Evolutionary conservation across 2,797 vertebrate species (phyloP), one percentile per base, ranked within the genome.

Genomic region (Spheniscus humboldti): DNA sequence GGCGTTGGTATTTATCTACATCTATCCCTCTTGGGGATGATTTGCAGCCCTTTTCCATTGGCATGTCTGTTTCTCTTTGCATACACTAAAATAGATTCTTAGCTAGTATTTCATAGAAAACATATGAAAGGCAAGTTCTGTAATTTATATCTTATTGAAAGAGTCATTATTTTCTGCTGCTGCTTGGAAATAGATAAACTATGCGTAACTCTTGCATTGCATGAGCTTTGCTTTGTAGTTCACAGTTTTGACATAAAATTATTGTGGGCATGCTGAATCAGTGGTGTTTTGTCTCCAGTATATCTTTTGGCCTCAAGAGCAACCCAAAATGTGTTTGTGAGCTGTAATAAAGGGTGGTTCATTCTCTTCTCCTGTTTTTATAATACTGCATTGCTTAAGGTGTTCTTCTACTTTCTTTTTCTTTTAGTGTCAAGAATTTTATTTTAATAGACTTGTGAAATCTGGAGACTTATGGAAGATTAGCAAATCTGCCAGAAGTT

Each of bases 401-500:
- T 95, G 31, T 64, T 94, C 41, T 83, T 39, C 37, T 39, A 35
- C 28, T 83, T 90, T 47, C 37, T 39, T 64, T 88, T 90, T 78
- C 35, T 85, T 68, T 57, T 41, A 63, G 7, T 43, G 27, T 94
- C 60, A 94, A 69, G 41, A 82, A 47, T 88, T 93, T 85, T 72
- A 62, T 92, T 92, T 92, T 96, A 76, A 85, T 73, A 78, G 35
- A 52, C 78, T 85, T 85, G 20, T 72, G 87, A 92, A 89, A 83
- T 82, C 78, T 94, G 52, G 43, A 89, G 77, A 68, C 37, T 82
- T 82, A 60, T 1, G 28, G 47, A 69, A 93, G 60, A 89, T 94
- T 66, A 81, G 76, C 91, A 80, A 67, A 88, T 96, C 91, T 96
- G 75, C 71, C 60, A 86, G 50, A 84, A 96, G 45, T 85, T 94